A percentile compares a stretch with the other conserved stretches of the same genome.
Evolutionary conservation across 2,888 invertebrate species (phyloP).

Genomic region (Cosmopolites sordidus): DNA sequence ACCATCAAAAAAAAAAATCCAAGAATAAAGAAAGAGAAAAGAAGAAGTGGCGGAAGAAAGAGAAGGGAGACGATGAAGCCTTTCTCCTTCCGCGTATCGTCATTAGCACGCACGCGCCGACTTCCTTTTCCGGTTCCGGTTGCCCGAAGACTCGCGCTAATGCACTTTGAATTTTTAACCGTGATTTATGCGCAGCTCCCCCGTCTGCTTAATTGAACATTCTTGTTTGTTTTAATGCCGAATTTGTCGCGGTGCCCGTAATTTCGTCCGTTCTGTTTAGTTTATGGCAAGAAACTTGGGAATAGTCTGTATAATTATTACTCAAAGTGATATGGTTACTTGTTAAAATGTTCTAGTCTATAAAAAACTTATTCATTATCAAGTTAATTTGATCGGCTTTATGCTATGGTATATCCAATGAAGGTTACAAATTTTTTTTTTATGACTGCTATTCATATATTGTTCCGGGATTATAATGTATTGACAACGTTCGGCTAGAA

Average conservation of each 20-base stretch:
- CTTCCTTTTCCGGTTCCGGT: slow-evolving; percentile 47
- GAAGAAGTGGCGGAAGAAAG: background rate
- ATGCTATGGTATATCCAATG: no score
- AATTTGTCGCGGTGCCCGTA: slow-evolving; percentile 35
- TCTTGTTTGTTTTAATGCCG: slow-evolving; percentile 40
- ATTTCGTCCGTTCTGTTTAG: slow-evolving; percentile 30
- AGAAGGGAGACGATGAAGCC: slow-evolving; percentile 10
- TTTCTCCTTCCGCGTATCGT: slow-evolving; percentile 29
- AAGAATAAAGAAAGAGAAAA: background rate
- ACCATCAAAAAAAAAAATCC: background rate
- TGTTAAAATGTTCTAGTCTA: no score
- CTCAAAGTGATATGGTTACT: no score
- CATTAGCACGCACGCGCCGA: slow-evolving; percentile 49
- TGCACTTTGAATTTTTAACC: slow-evolving; percentile 45
- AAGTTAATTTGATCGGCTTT: no score
- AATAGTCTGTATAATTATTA: no score
- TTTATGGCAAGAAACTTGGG: slow-evolving; percentile 9
- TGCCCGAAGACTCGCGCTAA: slow-evolving; percentile 35
- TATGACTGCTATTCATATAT: no score
- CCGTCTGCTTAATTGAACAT: slow-evolving; percentile 41
- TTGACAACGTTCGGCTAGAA: no score
- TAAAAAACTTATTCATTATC: no score
- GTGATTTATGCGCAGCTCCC: slow-evolving; percentile 41
- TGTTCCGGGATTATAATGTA: no score
- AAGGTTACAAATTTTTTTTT: no score